A percentile compares a stretch with the other conserved stretches of the same genome.
Conservation (phyloP, 2,113 vertebrate species). For the Seriola quinqueradiata region DNA sequence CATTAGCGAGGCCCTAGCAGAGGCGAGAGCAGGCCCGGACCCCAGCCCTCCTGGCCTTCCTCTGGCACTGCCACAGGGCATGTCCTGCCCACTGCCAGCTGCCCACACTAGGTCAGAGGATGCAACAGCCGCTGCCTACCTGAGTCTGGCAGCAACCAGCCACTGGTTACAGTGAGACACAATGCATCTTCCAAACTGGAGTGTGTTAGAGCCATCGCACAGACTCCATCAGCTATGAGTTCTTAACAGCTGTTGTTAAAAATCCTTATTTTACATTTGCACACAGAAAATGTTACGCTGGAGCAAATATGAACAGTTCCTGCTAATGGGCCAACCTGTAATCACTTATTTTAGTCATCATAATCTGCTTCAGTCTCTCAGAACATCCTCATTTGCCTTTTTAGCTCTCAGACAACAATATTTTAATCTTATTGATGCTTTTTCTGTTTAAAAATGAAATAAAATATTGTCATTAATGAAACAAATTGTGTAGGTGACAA, state of each 20-base stretch:
- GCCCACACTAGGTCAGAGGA: slow-evolving; percentile 77
- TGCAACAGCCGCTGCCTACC: slow-evolving; percentile 69
- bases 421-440: neutral
- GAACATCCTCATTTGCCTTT: neutral
- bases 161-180: slow-evolving; percentile 33
- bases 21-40: slow-evolving; percentile 72
- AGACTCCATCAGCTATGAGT: neutral
- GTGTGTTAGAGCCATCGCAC: neutral
- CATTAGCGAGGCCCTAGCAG: slow-evolving; percentile 82
- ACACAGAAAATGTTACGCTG: neutral
- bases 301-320: neutral
- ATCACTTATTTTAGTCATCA: neutral
- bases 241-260: slow-evolving; percentile 1
- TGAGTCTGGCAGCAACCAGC: slow-evolving; percentile 59
- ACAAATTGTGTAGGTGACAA: neutral
- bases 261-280: neutral
- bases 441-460: neutral
- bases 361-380: neutral
- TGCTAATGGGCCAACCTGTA: neutral
- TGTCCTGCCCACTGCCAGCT: slow-evolving; percentile 85
- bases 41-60: slow-evolving; percentile 79
- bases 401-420: neutral
- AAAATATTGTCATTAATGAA: neutral
- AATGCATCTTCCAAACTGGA: slow-evolving; percentile 2
- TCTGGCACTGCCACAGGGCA: slow-evolving; percentile 86